Base-by-base conservation (phyloP, 2,888 invertebrate genomes). In the Chrysomela aeneicollis region DNA sequence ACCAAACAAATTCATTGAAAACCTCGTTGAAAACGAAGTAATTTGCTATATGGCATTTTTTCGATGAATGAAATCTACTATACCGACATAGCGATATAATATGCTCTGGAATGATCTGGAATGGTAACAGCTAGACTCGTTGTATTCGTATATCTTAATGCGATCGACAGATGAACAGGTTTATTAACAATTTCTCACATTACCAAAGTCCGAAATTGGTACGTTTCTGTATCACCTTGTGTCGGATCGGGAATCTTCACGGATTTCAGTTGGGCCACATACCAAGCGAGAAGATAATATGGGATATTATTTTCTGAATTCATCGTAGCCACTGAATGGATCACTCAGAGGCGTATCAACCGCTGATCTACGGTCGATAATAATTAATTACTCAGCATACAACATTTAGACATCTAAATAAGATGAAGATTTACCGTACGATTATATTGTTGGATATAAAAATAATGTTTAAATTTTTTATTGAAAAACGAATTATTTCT, bases 121-220 rank as follows among this genome's bases (percentile, higher is more conserved):
- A 68, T 73, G 72, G 72, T 73, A 71, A 73, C 69, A 62, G 66
- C 42, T 15, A n/a, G 15, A 10, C 4, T 6, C 3, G 15, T 35
- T n/a, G n/a, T 46, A 57, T 57, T 32, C 37, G 42, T 71, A n/a
- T n/a, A 73, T 72, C 72, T 73, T 70, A 72, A 76, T 74, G 69
- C 61, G 63, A 73, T 75, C 74, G 75, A 75, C 74, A 72, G 50
- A 67, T 68, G 74, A 72, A 73, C 75, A 67, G 73, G 71, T 74
- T 65, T 61, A 73, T 69, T 73, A 72, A 73, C 70, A 70, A 73
- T 72, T 74, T 74, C 76, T 75, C 75, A 73, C 74, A 73, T 75
- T 75, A 74, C 73, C 66, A 67, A 70, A 73, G 71, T 71, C 66
- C 62, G 61, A 12, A 66, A 68, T 67, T 52, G 60, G 71, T 71